Evolutionary conservation across 2,797 vertebrate genomes (phyloP).

Genomic region (Cirrhinus mrigala): DNA sequence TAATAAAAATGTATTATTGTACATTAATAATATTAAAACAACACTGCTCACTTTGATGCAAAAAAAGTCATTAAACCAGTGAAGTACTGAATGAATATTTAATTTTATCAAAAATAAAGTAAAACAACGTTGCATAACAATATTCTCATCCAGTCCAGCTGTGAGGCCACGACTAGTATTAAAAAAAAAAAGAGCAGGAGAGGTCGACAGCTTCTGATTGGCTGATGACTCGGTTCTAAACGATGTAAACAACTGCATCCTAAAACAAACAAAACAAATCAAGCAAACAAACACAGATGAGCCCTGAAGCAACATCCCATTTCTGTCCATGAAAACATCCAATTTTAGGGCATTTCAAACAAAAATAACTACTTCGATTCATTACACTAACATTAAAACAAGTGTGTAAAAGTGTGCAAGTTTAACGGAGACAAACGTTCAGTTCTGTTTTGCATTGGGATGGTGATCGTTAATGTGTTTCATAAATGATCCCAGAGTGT

Average conservation of each 20-base stretch:
- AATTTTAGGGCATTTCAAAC: neutral
- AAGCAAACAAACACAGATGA: neutral
- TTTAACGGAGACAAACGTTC: neutral
- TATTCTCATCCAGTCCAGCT: constrained; percentile 32
- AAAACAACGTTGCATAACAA: constrained; percentile 41
- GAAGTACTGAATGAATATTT: constrained; percentile 10
- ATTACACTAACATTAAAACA: neutral
- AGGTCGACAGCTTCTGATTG: constrained; percentile 17
- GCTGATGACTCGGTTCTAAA: constrained; percentile 14
- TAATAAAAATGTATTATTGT: no score
- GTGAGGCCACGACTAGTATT: constrained; percentile 23
- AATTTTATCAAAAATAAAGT: constrained; percentile 53
- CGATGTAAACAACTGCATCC: constrained; percentile 1
- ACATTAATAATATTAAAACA: neutral
- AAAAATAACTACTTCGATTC: neutral
- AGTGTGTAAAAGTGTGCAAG: neutral
- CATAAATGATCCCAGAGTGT: neutral
- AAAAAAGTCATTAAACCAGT: constrained; percentile 5
- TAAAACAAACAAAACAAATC: constrained; percentile 2
- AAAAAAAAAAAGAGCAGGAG: neutral
- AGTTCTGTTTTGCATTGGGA: neutral
- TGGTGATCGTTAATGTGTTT: neutral
- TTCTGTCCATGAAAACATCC: neutral
- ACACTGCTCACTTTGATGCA: constrained; percentile 1
- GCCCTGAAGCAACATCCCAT: neutral